These are phyloP conservation scores for Otus scops DNA, from an alignment of 2,797 vertebrate genomes.

Conservation along the genomic window DNA sequence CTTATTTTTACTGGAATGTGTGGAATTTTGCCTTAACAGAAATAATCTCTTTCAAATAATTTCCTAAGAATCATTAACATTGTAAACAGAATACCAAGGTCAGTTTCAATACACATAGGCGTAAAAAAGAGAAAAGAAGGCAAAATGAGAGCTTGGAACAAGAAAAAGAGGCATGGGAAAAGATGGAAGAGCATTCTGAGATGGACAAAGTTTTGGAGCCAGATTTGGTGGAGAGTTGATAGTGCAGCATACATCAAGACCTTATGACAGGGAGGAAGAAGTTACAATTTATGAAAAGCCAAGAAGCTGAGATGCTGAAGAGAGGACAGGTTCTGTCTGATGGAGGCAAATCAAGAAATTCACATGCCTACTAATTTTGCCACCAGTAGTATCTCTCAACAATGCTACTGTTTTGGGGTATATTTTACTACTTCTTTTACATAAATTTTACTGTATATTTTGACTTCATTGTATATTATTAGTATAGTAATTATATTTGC, in stretches of 20 bases:
- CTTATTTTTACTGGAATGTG: neutral
- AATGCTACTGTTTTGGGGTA: neutral
- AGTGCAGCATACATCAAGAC: rapidly evolving
- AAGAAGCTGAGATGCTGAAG: neutral
- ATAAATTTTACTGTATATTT: neutral
- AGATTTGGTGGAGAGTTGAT: neutral
- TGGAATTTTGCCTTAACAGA: neutral
- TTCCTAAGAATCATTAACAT: neutral
- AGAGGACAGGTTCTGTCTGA: neutral
- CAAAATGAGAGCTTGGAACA: neutral
- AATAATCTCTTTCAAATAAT: neutral
- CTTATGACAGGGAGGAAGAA: neutral
- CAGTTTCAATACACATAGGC: neutral
- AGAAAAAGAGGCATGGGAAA: neutral
- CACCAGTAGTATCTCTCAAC: neutral
- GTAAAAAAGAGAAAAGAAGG: neutral
- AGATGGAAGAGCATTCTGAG: neutral
- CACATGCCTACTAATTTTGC: neutral
- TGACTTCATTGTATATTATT: neutral
- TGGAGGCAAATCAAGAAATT: neutral
- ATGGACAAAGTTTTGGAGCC: neutral
- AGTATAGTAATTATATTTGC: neutral
- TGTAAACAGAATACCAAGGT: neutral
- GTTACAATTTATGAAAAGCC: neutral
- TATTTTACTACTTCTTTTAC: neutral